Percentiles rank a stretch among this genome's conserved stretches.
Evolutionary conservation across 2,888 invertebrate species (phyloP).

Genomic region (Synanthedon andrenaeformis): DNA sequence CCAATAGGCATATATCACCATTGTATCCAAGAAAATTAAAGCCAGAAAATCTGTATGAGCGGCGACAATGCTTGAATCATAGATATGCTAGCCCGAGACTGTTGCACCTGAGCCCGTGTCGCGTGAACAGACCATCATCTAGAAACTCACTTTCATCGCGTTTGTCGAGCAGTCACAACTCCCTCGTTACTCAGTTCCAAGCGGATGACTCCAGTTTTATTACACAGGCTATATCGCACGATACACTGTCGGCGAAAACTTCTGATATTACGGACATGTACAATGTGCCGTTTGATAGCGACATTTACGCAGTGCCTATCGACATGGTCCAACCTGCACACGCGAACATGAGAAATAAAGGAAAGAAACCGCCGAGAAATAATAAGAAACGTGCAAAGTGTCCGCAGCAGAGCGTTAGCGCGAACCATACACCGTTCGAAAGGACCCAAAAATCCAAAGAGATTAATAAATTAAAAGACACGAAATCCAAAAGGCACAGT

Average conservation of each 20-base stretch:
- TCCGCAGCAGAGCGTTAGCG: constrained; percentile 30
- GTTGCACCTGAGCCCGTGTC: constrained; percentile 73
- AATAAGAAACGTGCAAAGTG: constrained; percentile 51
- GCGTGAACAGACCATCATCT: constrained; percentile 76
- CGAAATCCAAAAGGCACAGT: constrained; percentile 75
- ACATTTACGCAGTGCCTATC: constrained; percentile 87
- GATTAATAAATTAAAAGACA: constrained; percentile 37
- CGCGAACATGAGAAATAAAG: constrained; percentile 40
- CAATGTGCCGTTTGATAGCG: constrained; percentile 89
- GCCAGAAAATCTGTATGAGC: constrained; percentile 46
- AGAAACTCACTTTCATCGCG: constrained; percentile 82
- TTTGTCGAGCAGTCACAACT: constrained; percentile 87
- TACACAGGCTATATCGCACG: constrained; percentile 90
- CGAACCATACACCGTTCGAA: constrained; percentile 25
- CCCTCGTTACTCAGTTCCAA: constrained; percentile 79
- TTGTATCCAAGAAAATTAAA: constrained; percentile 47
- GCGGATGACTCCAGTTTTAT: constrained; percentile 88
- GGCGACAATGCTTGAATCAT: constrained; percentile 52
- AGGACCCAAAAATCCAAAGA: constrained; percentile 37
- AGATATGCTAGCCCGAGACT: constrained; percentile 60
- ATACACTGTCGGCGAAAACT: constrained; percentile 76
- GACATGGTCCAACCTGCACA: constrained; percentile 78
- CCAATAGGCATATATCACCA: constrained; percentile 41
- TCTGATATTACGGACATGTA: constrained; percentile 87
- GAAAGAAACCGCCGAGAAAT: constrained; percentile 43